Evolutionary conservation across 2,797 vertebrate genomes (phyloP), one percentile per base, ranked within the genome.

Genomic region (Chiloscyllium punctatum): DNA sequence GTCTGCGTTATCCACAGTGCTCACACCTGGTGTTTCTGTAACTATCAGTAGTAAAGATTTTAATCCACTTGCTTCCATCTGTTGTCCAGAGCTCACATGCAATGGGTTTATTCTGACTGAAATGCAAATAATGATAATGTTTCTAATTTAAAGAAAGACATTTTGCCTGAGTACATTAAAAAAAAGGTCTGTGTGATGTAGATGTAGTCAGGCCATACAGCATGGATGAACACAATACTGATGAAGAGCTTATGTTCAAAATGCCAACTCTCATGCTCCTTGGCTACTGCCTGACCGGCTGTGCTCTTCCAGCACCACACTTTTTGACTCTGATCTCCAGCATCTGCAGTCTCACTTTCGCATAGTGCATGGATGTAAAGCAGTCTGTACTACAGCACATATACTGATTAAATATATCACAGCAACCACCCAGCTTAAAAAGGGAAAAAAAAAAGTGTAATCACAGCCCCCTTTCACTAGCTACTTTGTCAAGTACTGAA

Each of bases 61-160:
- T 69, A 42, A 92, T 69, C 62, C 37, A 66, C 90, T 68, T 42
- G 18, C 66, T 92, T 69, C 90, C 90, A 92, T 92, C 90, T 92
- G 90, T 69, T 92, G 18, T n/a, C 21, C n/a, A 69, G 62, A 25
- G 8, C 62, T 42, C n/a, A 92, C 7, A 69, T 8, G 23, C 11
- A 6, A n/a, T n/a, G 53, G 57, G 88, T 33, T 91, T 66, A 68
- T 21, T 21, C 37, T 66, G 37, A 42, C 9, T 11, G 62, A 37
- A 25, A 92, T 25, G 23, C 11, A n/a, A 69, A 69, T 68, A 16
- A n/a, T 69, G 21, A 57, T 88, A 92, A 92, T 3, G 69, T 69
- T 37, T 42, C 66, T 37, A 69, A 91, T 66, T 27, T 48, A 84
- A 4, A 30, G n/a, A 87, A 87, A 90, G 13, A 33, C 30, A 90